Evolutionary conservation across 2,888 invertebrate genomes (phyloP).

Genomic region (Dryobotodes eremita): DNA sequence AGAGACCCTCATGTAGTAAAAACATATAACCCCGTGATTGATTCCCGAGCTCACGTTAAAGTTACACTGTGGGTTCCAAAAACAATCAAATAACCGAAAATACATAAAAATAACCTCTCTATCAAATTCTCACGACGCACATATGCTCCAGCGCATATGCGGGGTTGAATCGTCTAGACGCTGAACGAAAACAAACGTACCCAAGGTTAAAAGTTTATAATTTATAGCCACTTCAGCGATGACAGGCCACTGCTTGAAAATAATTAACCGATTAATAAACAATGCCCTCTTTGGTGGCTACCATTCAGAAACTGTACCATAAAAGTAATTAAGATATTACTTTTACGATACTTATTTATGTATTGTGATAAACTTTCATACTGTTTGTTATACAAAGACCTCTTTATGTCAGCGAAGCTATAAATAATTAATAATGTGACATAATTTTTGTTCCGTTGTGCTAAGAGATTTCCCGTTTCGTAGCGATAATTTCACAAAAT

Average conservation of each 20-base stretch:
- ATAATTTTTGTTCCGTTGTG: neutral
- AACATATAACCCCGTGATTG: neutral
- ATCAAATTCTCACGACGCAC: conserved; percentile 83
- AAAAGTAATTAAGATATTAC: conserved; percentile 58
- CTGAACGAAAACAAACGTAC: conserved; percentile 84
- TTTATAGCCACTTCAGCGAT: conserved; percentile 87
- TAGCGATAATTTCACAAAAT: neutral
- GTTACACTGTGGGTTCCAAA: conserved; percentile 42
- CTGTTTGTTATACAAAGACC: conserved; percentile 29
- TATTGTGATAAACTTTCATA: conserved; percentile 33
- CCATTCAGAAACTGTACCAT: conserved; percentile 49
- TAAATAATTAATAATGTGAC: conserved; percentile 22
- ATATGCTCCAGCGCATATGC: conserved; percentile 60
- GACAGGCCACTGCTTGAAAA: conserved; percentile 82
- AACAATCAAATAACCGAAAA: conserved; percentile 60
- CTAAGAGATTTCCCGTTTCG: neutral
- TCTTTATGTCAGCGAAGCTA: conserved; percentile 20
- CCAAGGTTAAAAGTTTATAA: conserved; percentile 88
- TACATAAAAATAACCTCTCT: conserved; percentile 62
- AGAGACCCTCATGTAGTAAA: no score
- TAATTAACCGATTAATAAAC: conserved; percentile 82
- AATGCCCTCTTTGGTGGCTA: conserved; percentile 74
- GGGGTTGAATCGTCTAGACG: conserved; percentile 77
- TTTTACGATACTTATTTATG: conserved; percentile 50
- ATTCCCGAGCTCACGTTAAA: conserved; percentile 12